Base-by-base conservation (phyloP, 2,888 invertebrate genomes). In the Lasioglossum marginatum region DNA sequence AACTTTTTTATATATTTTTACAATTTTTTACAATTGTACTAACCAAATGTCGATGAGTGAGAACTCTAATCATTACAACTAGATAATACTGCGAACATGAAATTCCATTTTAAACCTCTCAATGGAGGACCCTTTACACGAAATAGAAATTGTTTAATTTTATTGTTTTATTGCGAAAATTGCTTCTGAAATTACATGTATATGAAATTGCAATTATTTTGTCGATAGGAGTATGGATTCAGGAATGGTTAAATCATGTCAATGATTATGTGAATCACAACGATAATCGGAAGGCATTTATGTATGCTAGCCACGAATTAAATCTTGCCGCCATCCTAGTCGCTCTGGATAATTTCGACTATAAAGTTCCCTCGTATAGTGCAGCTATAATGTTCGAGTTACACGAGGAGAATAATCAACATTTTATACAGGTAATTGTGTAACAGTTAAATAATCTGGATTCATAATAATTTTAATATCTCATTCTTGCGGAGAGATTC, bases 231-330 rank as follows among this genome's bases (percentile, higher is more conserved):
- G 14, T 76, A 10, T 88, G 87, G 87, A 37, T 88, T 37, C 40
- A 27, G 0, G 84, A 87, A 76, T 88, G 82, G 80, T 34, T 88
- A 16, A 66, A 73, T 0, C 77, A 82, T 12, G 37, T 88, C 14
- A 66, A 84, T 31, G 31, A 80, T 57, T 31, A 82, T 43, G 19
- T 87, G 31, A 80, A 76, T 43, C 31, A n/a, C 0, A 82, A 14
- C 0, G 70, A 79, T 10, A 63, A 34, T 3, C 71, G 73, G 8
- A 88, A 84, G 57, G 87, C 84, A 4, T 78, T 77, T 27, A 80
- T 88, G 81, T 88, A 88, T 40, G 79, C 78, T 4, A 75, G 66
- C 0, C 87, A 88, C 31, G 87, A 88, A 16, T 37, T 84, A 23
- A 87, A 73, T 63, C 70, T 88, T 43, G 87, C 75, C 34, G n/a